Percentiles rank a stretch among this genome's conserved stretches.
These are phyloP conservation scores for Papilio glaucus DNA, from an alignment of 1,140 invertebrate species.

Conservation along the genomic window DNA sequence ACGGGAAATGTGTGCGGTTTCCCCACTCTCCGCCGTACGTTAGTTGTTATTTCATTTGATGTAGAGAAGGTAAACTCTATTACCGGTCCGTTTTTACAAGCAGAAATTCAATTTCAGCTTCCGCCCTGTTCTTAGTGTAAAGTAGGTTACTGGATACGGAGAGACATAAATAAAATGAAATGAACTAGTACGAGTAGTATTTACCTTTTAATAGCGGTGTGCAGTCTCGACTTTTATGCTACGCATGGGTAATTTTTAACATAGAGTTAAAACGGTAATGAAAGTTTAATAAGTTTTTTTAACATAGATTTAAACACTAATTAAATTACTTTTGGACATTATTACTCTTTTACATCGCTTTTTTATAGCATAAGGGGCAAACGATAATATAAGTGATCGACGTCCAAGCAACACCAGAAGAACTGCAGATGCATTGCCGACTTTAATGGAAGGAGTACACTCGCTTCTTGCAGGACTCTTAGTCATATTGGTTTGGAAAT, in stretches of 20 bases:
- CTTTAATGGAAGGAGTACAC: too few relatives aligned
- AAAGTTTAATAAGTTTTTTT: neutral
- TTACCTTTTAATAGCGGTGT: constrained; percentile 32
- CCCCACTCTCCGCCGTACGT: constrained; percentile 48
- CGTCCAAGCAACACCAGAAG: too few relatives aligned
- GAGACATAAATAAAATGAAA: constrained; percentile 58
- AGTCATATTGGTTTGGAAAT: too few relatives aligned
- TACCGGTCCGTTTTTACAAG: constrained; percentile 77
- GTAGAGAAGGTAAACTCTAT: constrained; percentile 76
- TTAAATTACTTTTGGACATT: too few relatives aligned
- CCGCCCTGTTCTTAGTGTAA: constrained; percentile 65
- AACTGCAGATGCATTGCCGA: too few relatives aligned
- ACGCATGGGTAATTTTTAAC: constrained; percentile 18
- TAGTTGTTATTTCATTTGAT: constrained; percentile 76
- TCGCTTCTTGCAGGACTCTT: too few relatives aligned
- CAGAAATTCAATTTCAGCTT: constrained; percentile 78
- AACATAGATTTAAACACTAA: too few relatives aligned
- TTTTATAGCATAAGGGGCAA: too few relatives aligned
- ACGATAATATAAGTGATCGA: too few relatives aligned
- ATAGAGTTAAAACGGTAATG: constrained; percentile 4
- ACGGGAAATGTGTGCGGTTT: constrained; percentile 49
- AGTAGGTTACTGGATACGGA: constrained; percentile 69
- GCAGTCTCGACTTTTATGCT: constrained; percentile 18
- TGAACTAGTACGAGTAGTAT: constrained; percentile 41
- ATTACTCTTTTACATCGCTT: too few relatives aligned